Conservation (phyloP, 2,113 vertebrate genomes). For the Engystomops pustulosus region DNA sequence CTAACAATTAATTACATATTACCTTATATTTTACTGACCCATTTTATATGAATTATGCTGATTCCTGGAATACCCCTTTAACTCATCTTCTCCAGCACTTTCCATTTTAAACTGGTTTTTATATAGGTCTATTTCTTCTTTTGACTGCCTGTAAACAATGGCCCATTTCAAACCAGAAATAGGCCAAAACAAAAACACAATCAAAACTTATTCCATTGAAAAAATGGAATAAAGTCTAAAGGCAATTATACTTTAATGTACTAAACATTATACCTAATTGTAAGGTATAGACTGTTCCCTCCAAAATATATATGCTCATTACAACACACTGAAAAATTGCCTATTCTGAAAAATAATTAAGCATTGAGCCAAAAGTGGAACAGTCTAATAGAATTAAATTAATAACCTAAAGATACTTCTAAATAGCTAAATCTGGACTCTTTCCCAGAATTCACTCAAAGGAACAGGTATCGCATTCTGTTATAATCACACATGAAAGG, state of each 20-base stretch:
- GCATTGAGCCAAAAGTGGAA: slow-evolving; percentile 13
- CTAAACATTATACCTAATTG: not conserved
- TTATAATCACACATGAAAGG: slow-evolving; percentile 28
- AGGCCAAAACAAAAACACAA: not conserved
- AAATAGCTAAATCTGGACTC: slow-evolving; percentile 25
- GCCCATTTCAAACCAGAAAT: too few species aligned
- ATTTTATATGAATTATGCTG: too few species aligned
- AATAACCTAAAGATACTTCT: slow-evolving; percentile 46
- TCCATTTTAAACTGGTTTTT: too few species aligned
- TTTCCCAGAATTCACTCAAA: slow-evolving; percentile 51
- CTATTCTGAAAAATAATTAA: slow-evolving; percentile 27
- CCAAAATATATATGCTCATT: not conserved
- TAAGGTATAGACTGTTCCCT: not conserved
- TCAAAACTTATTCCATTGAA: too few species aligned
- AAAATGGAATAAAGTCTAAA: too few species aligned
- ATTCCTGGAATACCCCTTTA: too few species aligned
- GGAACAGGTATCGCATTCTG: slow-evolving; percentile 24
- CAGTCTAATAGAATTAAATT: slow-evolving; percentile 40
- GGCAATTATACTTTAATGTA: not conserved
- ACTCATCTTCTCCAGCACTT: too few species aligned
- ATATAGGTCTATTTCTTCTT: too few species aligned
- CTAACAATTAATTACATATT: too few species aligned
- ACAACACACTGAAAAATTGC: not conserved
- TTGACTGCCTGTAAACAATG: too few species aligned
- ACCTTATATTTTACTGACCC: too few species aligned